These are phyloP conservation scores for Drosophila nebulosa DNA, from an alignment of 1,140 invertebrate species.

Conservation along the genomic window DNA sequence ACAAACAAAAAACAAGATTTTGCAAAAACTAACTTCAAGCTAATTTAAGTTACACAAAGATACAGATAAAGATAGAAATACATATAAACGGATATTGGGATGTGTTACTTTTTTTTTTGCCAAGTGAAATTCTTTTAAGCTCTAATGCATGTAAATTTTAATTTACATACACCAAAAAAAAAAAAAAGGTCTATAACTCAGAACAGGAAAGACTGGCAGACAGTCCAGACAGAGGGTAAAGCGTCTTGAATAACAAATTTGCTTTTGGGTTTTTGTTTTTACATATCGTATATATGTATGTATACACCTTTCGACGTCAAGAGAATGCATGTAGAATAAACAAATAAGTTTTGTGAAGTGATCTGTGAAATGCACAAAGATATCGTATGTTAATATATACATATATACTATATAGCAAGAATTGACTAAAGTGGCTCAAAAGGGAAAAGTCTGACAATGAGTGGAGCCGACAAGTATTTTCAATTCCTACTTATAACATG, in stretches of 20 bases:
- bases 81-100: neutral
- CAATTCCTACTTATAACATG: conserved; percentile 10
- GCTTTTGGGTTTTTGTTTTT: neutral
- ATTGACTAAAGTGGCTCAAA: conserved; percentile 1
- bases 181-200: conserved; percentile 32
- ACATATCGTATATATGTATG: neutral
- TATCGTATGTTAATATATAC: conserved; percentile 21
- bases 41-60: neutral
- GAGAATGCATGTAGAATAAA: conserved; percentile 56
- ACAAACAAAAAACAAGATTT: conserved; percentile 13
- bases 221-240: conserved; percentile 27
- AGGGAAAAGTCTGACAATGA: neutral
- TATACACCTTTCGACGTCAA: conserved; percentile 37
- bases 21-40: conserved; percentile 19
- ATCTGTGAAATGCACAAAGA: conserved; percentile 18
- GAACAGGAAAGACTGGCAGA: conserved; percentile 34
- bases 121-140: conserved; percentile 3
- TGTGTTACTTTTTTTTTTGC: neutral
- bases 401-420: conserved; percentile 11
- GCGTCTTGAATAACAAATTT: conserved; percentile 61
- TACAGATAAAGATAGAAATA: conserved; percentile 1
- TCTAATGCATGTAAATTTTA: conserved; percentile 35
- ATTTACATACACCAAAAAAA: conserved; percentile 3
- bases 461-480: conserved; percentile 1
- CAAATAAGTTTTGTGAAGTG: conserved; percentile 34